Percentiles rank a stretch among this genome's conserved stretches.
Conservation (phyloP, 2,797 vertebrate genomes). For the Anguilla pacifica region DNA sequence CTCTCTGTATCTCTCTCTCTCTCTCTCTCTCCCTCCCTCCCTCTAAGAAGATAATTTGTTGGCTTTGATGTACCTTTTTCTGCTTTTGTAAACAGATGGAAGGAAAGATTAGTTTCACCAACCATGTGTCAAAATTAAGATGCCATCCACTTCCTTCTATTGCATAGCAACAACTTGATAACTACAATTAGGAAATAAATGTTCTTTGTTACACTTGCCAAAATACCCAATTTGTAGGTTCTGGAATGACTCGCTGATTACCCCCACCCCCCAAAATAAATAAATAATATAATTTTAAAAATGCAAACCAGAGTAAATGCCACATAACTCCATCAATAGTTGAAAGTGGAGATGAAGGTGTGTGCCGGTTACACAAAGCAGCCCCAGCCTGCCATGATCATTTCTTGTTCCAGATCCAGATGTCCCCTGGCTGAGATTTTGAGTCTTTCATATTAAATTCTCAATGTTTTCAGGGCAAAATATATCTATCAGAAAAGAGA, state of each 20-base stretch:
- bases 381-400: constrained; percentile 69
- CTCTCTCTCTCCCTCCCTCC: neutral
- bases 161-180: constrained; percentile 23
- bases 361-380: constrained; percentile 56
- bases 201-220: constrained; percentile 26
- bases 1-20: neutral
- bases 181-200: constrained; percentile 29
- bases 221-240: constrained; percentile 41
- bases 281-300: constrained; percentile 45
- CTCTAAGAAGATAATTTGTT: constrained; percentile 6
- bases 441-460: constrained; percentile 93
- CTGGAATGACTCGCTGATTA: constrained; percentile 29
- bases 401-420: constrained; percentile 82
- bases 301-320: constrained; percentile 56
- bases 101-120: neutral
- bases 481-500: constrained; percentile 90
- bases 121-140: constrained; percentile 39
- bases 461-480: constrained; percentile 88
- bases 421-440: constrained; percentile 93
- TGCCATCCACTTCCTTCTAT: constrained; percentile 17
- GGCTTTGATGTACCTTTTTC: neutral
- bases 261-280: constrained; percentile 30
- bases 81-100: neutral
- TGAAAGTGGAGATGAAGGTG: constrained; percentile 60
- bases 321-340: constrained; percentile 70